Base-by-base conservation (phyloP, 2,888 invertebrate genomes). In the Dolichomitus sp. region DNA sequence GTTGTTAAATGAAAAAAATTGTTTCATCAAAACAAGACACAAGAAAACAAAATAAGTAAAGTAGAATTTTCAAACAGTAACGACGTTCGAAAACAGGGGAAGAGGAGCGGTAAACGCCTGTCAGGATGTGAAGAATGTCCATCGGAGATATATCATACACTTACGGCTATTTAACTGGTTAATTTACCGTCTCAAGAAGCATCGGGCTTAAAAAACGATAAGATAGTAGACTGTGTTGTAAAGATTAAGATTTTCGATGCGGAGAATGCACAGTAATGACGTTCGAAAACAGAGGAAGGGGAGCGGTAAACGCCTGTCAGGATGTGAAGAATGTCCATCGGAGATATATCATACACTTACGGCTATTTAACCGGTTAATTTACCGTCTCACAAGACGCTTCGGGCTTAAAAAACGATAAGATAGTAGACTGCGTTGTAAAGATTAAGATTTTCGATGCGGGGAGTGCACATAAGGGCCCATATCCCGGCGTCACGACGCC, bases 401-500 rank as follows among this genome's bases (percentile, higher is more conserved):
- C 45, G 45, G 3, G n/a, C 45, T 45, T 9, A 37, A 37, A 37
- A 37, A 37, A 37, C 37, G 37, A 37, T 37, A 37, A 37, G 9
- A 9, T 9, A 37, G 37, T 37, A 37, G 9, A 9, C 37, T 37
- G 37, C 2, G 37, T 9, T 9, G 33, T 6, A 33, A 42, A 12
- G 11, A 42, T 42, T 9, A 50, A 50, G 50, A 5, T 19, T 50
- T 19, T 9, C 17, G 9, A 3, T 17, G 30, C 23, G 11, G 52
- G 3, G 54, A 12, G 54, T 57, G 33, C n/a, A 14, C n/a, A 57
- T 27, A 69, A 54, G 19, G 6, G 40, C 7, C 11, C 12, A 40
- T 0, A n/a, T 70, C n/a, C 17, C 57, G 70, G 70, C 70, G 70
- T 57, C 57, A 57, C 57, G 70, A 70, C 70, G 70, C 70, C 70